phyloP scores from a whole-genome alignment of 2,797 vertebrate species.

The Cynodonichthys magdalenae region DNA sequence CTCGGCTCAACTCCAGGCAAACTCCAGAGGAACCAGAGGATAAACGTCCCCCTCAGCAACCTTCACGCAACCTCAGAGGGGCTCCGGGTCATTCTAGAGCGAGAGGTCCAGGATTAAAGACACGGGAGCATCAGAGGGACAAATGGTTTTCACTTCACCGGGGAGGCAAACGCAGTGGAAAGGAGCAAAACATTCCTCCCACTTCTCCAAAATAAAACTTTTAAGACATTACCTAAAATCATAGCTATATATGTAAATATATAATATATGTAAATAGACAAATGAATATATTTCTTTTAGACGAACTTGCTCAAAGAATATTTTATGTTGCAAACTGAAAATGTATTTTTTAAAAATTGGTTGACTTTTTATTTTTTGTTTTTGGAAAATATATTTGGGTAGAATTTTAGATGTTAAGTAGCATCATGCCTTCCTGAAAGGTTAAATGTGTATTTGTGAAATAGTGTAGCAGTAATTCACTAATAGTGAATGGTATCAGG shows the following conservation, averaged over 20 bases:
- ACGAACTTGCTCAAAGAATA: slow-evolving; percentile 34
- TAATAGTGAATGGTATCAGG: not conserved
- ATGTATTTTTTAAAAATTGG: slow-evolving; percentile 21
- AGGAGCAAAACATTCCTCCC: slow-evolving; percentile 92
- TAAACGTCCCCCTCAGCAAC: slow-evolving; percentile 79
- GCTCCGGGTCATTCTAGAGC: slow-evolving; percentile 68
- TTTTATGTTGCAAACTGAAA: slow-evolving; percentile 20
- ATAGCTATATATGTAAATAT: slow-evolving; percentile 19
- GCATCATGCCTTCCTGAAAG: not conserved
- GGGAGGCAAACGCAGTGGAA: slow-evolving; percentile 84
- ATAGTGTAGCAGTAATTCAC: not conserved
- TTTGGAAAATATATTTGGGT: slow-evolving; percentile 10
- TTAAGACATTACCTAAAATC: not conserved
- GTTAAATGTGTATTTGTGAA: not conserved
- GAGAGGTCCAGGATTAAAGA: slow-evolving; percentile 81
- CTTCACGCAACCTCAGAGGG: slow-evolving; percentile 79
- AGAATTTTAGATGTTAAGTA: not conserved
- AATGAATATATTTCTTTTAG: slow-evolving; percentile 67
- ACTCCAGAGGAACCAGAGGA: slow-evolving; percentile 58
- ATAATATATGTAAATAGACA: slow-evolving; percentile 66
- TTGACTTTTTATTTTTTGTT: too few relatives aligned
- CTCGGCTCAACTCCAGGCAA: slow-evolving; percentile 28
- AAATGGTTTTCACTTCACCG: slow-evolving; percentile 87
- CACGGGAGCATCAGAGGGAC: slow-evolving; percentile 88
- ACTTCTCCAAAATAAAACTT: slow-evolving; percentile 85